Evolutionary conservation across 2,797 vertebrate species (phyloP).

Genomic region (Molossus molossus): DNA sequence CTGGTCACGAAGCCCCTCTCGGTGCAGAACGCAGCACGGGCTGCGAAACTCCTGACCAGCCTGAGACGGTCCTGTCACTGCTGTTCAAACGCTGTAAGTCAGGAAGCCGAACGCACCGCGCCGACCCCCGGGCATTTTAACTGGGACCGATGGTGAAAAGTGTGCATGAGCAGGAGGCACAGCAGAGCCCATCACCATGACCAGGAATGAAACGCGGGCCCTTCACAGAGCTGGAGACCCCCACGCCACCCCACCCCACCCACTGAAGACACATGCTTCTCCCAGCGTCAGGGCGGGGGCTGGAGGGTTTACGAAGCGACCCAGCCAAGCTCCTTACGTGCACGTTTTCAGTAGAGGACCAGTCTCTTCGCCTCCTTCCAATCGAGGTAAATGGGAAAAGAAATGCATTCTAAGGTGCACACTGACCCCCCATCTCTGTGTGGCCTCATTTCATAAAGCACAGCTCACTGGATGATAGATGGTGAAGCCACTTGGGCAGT

Average conservation of each 20-base stretch:
- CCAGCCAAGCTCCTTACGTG: background rate
- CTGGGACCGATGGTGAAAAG: background rate
- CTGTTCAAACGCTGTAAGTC: background rate
- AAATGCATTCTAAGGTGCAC: background rate
- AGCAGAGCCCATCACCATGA: accelerated
- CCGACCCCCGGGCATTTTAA: background rate
- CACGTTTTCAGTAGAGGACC: background rate
- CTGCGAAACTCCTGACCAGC: background rate
- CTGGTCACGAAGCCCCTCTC: background rate
- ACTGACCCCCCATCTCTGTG: background rate
- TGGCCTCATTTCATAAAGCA: slow-evolving; percentile 11
- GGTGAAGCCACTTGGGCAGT: slow-evolving; percentile 74
- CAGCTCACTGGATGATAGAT: slow-evolving; percentile 80
- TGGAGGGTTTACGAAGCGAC: background rate
- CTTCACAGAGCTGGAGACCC: accelerated
- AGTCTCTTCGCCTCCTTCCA: background rate
- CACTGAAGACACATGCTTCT: accelerated
- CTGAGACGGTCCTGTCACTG: accelerated
- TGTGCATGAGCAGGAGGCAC: accelerated
- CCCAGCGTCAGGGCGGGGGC: background rate
- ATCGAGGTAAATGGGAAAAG: background rate
- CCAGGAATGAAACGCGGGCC: accelerated
- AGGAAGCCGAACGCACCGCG: too few relatives aligned
- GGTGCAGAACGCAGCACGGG: accelerated
- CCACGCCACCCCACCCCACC: accelerated